phyloP scores from a whole-genome alignment of 2,888 invertebrate genomes.

The Sphaerophoria taeniata region DNA sequence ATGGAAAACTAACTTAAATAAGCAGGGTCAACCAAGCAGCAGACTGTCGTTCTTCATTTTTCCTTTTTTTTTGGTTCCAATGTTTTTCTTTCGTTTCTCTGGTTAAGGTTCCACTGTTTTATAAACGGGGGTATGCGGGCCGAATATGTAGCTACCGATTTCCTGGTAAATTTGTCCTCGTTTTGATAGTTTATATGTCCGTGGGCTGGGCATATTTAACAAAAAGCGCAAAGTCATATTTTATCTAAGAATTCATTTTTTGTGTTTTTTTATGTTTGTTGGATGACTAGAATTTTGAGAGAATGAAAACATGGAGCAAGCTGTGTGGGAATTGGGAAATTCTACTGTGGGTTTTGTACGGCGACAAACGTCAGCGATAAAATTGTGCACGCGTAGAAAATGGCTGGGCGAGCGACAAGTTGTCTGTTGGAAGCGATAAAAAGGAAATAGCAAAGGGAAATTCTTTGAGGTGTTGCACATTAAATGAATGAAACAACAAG shows the following conservation, averaged over 20 bases:
- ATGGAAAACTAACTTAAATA: constrained; percentile 60
- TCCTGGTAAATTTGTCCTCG: constrained; percentile 58
- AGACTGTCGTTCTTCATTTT: constrained; percentile 55
- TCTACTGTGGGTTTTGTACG: constrained; percentile 32
- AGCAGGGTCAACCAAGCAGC: constrained; percentile 56
- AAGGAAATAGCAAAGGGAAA: not conserved
- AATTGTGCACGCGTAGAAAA: constrained; percentile 35
- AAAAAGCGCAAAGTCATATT: constrained; percentile 53
- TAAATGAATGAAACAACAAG: too few relatives aligned
- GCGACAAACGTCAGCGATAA: constrained; percentile 5
- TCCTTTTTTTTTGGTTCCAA: not conserved
- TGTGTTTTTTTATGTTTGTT: constrained; percentile 12
- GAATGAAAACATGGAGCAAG: constrained; percentile 21
- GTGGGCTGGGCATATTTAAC: constrained; percentile 46
- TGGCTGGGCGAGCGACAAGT: constrained; percentile 42
- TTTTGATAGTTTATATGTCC: constrained; percentile 2
- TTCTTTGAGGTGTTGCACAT: too few relatives aligned
- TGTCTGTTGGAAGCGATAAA: constrained; percentile 34
- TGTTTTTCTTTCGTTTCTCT: constrained; percentile 8
- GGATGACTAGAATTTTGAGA: not conserved
- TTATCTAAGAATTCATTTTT: constrained; percentile 39
- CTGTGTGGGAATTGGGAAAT: constrained; percentile 43
- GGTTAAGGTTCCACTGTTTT: constrained; percentile 11
- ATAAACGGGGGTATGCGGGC: constrained; percentile 1
- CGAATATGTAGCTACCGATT: constrained; percentile 55